Evolutionary conservation across 2,797 vertebrate genomes (phyloP).

Genomic region (Enoplosus armatus): DNA sequence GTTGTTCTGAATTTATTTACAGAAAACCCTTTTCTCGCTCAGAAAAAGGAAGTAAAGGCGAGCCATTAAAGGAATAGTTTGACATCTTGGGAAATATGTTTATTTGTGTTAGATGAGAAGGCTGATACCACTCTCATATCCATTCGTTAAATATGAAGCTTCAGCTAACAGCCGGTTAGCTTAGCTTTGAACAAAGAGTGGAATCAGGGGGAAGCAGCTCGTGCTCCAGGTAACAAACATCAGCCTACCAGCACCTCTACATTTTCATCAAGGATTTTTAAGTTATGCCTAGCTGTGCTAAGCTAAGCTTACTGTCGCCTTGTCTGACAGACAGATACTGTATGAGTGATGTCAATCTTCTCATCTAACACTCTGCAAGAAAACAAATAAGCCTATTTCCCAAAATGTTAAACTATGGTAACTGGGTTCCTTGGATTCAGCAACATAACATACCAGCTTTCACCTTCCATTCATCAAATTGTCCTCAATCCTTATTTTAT

Average conservation of each 20-base stretch:
- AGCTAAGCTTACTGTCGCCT: not conserved
- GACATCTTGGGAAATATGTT: not conserved
- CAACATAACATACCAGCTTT: not conserved
- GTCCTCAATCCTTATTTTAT: not conserved
- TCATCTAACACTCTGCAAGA: not conserved
- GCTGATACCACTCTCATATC: not conserved
- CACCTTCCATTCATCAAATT: not conserved
- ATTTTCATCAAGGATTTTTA: too few relatives aligned
- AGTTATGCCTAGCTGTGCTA: not conserved
- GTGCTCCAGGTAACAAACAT: not conserved
- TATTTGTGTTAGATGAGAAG: not conserved
- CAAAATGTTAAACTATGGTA: not conserved
- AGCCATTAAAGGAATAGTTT: not conserved
- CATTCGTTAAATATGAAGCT: not conserved
- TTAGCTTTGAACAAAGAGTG: too few relatives aligned
- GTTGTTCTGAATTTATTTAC: accelerated
- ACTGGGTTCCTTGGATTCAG: not conserved
- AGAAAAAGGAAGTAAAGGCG: not conserved
- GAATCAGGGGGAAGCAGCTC: too few relatives aligned
- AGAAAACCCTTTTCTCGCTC: too few relatives aligned
- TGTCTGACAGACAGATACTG: not conserved
- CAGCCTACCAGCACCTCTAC: not conserved
- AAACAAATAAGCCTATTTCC: not conserved
- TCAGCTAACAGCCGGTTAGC: not conserved
- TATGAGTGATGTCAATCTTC: not conserved